Evolutionary conservation across 1,140 invertebrate genomes (phyloP), one percentile per base, ranked within the genome.

Genomic region (Drosophila insularis): DNA sequence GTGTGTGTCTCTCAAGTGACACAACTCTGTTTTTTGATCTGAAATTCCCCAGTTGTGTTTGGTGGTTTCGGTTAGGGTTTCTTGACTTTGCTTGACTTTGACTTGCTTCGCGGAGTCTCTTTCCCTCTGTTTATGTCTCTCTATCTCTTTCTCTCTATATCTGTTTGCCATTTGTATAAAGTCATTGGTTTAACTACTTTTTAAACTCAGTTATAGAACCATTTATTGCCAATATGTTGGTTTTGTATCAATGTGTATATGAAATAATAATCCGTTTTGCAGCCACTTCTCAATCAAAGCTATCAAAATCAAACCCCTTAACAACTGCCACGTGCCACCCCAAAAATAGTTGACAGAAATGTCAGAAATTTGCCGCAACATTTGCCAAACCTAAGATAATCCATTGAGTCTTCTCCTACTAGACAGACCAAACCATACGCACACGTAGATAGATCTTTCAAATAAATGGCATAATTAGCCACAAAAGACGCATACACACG

Each of bases 401-500:
- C 43, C 43, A 50, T 50, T 21, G 43, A 50, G 43, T 50, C 19
- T 21, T 11, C 17, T 21, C n/a, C 54, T 21, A n/a, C 54, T 32
- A 56, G 54, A 32, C 54, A 32, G 46, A n/a, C 4, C 27, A 32
- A n/a, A 13, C 27, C 40, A 43, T 5, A 14, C 5, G n/a, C 11
- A 54, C 13, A 5, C 21, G 6, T 55, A 32, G 13, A 58, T 21
- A 73, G 54, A 1, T 63, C 69, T 40, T 31, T 60, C 60, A 63
- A 62, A 63, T 63, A 68, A 76, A 63, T 76, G 73, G 58, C 73
- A 76, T 76, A 76, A 76, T 76, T 76, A 76, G 73, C 72, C 73
- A 69, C 72, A 76, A 62, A 76, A 60, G 73, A 21, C 65, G 39
- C 58, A 40, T 32, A 68, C 65, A 62, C 35, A 13, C 35, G 11